phyloP scores from a whole-genome alignment of 2,113 vertebrate genomes.

The Brachypodius melanocephalos region DNA sequence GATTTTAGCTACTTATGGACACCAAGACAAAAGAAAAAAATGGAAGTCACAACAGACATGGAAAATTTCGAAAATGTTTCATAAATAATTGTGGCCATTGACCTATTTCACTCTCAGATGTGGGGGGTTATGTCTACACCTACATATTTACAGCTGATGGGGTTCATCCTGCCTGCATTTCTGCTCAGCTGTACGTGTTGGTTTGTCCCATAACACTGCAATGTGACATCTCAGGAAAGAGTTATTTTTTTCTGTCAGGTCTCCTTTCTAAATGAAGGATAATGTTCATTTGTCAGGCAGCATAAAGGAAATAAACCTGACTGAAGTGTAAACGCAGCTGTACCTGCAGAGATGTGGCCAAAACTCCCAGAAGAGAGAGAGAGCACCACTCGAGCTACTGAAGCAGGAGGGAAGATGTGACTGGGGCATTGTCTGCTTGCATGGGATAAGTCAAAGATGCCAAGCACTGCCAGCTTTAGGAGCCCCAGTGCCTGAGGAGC shows the following conservation, averaged over 20 bases:
- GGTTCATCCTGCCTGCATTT: rapidly evolving
- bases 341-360: not conserved
- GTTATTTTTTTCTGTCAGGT: not conserved
- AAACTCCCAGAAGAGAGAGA: not conserved
- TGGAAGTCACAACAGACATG: not conserved
- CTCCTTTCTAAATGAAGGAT: not conserved
- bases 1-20: not conserved
- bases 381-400: not conserved
- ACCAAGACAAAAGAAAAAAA: rapidly evolving
- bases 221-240: not conserved
- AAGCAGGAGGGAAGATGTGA: not conserved
- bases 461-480: not conserved
- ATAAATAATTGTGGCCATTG: not conserved
- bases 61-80: not conserved
- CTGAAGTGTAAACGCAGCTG: not conserved
- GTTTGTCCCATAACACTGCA: not conserved
- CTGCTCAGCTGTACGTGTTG: not conserved
- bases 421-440: not conserved
- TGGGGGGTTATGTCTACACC: not conserved
- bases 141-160: not conserved
- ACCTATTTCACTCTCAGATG: not conserved
- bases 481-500: not conserved
- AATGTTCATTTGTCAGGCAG: not conserved
- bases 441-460: not conserved
- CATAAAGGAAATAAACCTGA: not conserved